Base-by-base conservation (phyloP, 2,113 vertebrate genomes). In the Cyprinus carpio region DNA sequence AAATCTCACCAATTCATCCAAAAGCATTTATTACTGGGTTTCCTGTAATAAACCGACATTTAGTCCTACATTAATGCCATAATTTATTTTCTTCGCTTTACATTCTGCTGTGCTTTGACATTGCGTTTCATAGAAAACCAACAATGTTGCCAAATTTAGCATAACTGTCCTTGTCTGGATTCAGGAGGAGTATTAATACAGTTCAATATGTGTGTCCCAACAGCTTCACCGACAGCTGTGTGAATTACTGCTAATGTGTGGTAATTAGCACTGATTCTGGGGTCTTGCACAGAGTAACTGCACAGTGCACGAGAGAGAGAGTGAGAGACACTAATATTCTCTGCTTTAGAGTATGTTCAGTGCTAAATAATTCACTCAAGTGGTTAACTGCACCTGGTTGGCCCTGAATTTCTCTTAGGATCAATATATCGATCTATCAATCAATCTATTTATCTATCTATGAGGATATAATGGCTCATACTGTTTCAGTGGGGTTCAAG, bases 181-280 rank as follows among this genome's bases (percentile, higher is more conserved):
- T 80, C 20, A 51, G 40, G 23, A 64, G 29, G 23, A 51, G 69
- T 12, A 37, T 81, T 69, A 74, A 85, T 37, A 60, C 27, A 77
- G 25, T 83, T 71, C 43, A 65, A 4, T 80, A 46, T 54, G 62
- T 83, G 13, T 77, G 84, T 27, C 75, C 65, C 69, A 72, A n/a
- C 64, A 87, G 80, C 79, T 84, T 85, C 80, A 67, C 78, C 18
- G 31, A 88, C 84, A 88, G 87, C 87, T 83, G 87, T 85, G 87
- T 88, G 87, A 88, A 80, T 84, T 83, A 71, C 81, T 79, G 80
- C 67, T 86, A 85, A 88, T 88, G 75, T 80, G 65, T 79, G 81
- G 75, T 88, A 86, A 88, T 88, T 86, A 88, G 64, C 81, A 86
- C 87, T 86, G 87, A 85, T 88, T 79, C 87, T 82, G 78, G 74